These are phyloP conservation scores for Elysia chlorotica DNA, from an alignment of 1,140 invertebrate species.

Conservation along the genomic window DNA sequence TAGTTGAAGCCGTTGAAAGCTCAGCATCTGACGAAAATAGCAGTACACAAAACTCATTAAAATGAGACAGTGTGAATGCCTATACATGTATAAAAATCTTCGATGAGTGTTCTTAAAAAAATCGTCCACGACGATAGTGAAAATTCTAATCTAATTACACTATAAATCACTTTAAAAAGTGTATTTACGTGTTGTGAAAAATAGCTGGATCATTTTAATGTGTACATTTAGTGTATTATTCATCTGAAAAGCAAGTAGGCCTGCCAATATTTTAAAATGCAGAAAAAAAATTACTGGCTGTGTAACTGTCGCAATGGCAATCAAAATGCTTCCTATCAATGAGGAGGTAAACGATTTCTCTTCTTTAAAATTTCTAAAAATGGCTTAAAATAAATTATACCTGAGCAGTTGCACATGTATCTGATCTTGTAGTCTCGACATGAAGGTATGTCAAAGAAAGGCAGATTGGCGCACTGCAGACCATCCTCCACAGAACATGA, in stretches of 20 bases:
- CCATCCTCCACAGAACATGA: conserved; percentile 23
- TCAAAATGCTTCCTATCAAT: too few species aligned
- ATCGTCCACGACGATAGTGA: not conserved
- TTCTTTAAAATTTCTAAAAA: too few species aligned
- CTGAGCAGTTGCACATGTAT: conserved; percentile 25
- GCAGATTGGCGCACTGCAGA: conserved; percentile 18
- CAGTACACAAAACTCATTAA: not conserved
- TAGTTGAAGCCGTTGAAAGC: not conserved
- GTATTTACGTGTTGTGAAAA: too few species aligned
- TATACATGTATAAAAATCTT: not conserved
- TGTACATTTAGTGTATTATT: too few species aligned
- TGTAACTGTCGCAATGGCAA: too few species aligned
- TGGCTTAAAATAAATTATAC: not conserved
- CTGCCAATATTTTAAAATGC: too few species aligned
- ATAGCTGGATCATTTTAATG: too few species aligned
- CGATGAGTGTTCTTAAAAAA: not conserved
- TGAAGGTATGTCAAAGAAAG: conserved; percentile 13
- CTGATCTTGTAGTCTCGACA: conserved; percentile 57
- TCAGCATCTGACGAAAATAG: not conserved
- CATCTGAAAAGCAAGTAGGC: too few species aligned
- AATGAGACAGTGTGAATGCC: not conserved
- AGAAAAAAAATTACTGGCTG: too few species aligned
- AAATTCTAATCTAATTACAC: not conserved
- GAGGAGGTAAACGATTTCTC: too few species aligned
- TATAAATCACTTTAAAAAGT: too few species aligned